Conservation (phyloP, 92 coral and sea anemone genomes). For the Palythoa grandiflora region DNA sequence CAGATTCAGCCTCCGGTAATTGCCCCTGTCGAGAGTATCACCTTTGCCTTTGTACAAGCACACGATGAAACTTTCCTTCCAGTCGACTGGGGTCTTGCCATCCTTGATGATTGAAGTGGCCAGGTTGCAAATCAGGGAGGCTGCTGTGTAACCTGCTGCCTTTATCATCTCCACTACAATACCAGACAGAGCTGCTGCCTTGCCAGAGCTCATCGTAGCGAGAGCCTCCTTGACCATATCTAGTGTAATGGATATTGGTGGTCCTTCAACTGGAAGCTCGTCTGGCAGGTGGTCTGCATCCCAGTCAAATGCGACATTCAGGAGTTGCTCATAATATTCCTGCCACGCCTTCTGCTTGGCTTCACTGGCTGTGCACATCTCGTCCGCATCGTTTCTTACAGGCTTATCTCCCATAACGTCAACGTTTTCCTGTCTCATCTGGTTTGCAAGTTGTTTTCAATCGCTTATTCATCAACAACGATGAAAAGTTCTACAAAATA, state of each 20-base stretch:
- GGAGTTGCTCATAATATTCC: conserved; percentile 47
- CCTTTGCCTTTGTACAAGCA: conserved; percentile 60
- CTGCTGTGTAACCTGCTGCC: conserved; percentile 21
- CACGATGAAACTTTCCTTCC: conserved; percentile 50
- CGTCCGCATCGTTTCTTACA: background rate
- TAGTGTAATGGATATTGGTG: background rate
- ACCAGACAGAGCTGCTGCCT: conserved; percentile 46
- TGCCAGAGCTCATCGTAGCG: conserved; percentile 35
- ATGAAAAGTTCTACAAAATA: too few relatives aligned
- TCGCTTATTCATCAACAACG: too few relatives aligned
- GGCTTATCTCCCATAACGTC: too few relatives aligned
- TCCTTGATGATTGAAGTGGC: conserved; percentile 4
- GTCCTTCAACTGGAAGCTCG: conserved; percentile 26
- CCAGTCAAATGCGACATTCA: conserved; percentile 55
- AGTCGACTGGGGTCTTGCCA: conserved; percentile 40
- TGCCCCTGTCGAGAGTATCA: conserved; percentile 63
- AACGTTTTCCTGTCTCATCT: too few relatives aligned
- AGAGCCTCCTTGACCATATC: background rate
- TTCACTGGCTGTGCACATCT: conserved; percentile 22
- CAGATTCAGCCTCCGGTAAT: conserved; percentile 6
- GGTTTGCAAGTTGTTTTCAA: too few relatives aligned
- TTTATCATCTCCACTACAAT: conserved; percentile 55
- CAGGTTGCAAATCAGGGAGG: background rate
- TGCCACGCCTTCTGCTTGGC: conserved; percentile 42
- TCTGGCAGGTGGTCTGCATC: conserved; percentile 1